phyloP scores from a whole-genome alignment of 2,888 invertebrate genomes.

The Drosophila mulleri region DNA sequence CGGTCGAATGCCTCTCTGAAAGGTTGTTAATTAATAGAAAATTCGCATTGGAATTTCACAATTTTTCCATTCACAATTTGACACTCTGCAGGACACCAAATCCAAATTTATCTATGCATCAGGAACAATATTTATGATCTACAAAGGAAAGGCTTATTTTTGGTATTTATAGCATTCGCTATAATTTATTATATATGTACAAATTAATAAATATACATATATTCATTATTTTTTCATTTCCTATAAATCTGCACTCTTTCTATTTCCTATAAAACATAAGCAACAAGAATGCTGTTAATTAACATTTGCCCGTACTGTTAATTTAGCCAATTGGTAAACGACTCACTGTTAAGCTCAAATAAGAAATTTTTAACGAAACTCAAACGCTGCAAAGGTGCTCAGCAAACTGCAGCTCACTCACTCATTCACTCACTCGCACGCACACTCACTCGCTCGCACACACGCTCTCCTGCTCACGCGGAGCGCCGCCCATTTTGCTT shows the following conservation, averaged over 20 bases:
- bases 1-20: slow-evolving; percentile 47
- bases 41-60: slow-evolving; percentile 72
- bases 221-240: neutral
- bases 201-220: too few relatives aligned
- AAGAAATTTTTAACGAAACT: slow-evolving; percentile 67
- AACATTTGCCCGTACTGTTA: slow-evolving; percentile 46
- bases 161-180: neutral
- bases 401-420: neutral
- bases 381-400: slow-evolving; percentile 14
- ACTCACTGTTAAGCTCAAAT: slow-evolving; percentile 40
- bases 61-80: slow-evolving; percentile 31
- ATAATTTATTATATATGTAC: neutral
- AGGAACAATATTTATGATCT: slow-evolving; percentile 27
- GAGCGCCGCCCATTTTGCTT: slow-evolving; percentile 46
- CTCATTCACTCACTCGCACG: slow-evolving; percentile 30
- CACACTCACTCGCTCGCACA: slow-evolving; percentile 4
- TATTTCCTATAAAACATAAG: slow-evolving; percentile 23
- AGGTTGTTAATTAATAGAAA: slow-evolving; percentile 71
- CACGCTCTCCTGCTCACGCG: slow-evolving; percentile 14
- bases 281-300: slow-evolving; percentile 27
- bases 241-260: neutral
- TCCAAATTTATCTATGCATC: slow-evolving; percentile 16
- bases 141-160: neutral
- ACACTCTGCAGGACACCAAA: slow-evolving; percentile 26
- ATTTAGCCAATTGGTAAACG: slow-evolving; percentile 49